Evolutionary conservation across 2,888 invertebrate species (phyloP), one percentile per base, ranked within the genome.

Genomic region (Achlya flavicornis): DNA sequence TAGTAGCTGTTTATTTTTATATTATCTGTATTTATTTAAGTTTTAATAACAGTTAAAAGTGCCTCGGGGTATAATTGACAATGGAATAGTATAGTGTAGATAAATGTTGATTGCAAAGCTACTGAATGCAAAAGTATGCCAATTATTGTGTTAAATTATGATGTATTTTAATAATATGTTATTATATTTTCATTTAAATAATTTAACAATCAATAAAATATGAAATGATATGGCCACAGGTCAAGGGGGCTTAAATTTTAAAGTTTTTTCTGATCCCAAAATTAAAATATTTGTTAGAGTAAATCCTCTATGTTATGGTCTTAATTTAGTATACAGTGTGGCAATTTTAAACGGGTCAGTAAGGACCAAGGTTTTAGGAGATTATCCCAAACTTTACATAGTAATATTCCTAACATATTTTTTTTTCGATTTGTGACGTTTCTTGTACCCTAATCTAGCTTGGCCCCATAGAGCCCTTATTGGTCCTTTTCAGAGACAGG

Each of bases 21-120:
- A 78, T 76, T 78, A 72, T 66, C 67, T 70, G 64, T 70, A 73
- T 74, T 73, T 75, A 79, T 77, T 74, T 77, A 73, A 74, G 73
- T 72, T 68, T 75, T 78, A 62, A 53, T 62, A 33, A 46, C 48
- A 48, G 61, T 32, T 33, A 35, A 10, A 35, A 58, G 8, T 63
- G 79, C 84, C 80, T 61, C 74, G 62, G 79, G 83, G 77, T 68
- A 57, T 70, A 74, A 79, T 84, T 79, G 80, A 79, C 81, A 82
- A 83, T 82, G 75, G 66, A 59, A 53, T 10, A 19, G 14, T 16
- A 48, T 48, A 14, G 48, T 16, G 16, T 19, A 19, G 19, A 19
- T 53, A 53, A 19, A 53, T 19, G 60, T 58, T 53, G 62, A 68
- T 76, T 75, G 74, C 72, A 46, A 66, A 57, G 65, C 68, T 66